Conservation (phyloP, 2,797 vertebrate species). For the Gymnoscopelus microlampas region DNA sequence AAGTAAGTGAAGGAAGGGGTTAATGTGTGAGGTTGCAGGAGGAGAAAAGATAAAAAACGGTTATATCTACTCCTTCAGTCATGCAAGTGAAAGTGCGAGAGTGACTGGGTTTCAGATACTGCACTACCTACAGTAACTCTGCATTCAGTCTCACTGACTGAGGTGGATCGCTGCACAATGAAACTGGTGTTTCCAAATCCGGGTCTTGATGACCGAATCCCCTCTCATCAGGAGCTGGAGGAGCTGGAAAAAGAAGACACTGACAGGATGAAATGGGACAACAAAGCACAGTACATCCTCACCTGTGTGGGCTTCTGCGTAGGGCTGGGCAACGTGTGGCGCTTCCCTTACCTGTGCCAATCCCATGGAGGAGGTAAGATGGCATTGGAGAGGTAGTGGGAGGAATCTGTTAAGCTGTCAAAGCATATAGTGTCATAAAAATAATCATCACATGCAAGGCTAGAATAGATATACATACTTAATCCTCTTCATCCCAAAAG, state of each 20-base stretch:
- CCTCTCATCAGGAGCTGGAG: constrained; percentile 78
- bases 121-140: background rate
- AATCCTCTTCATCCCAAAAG: no score
- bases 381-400: background rate
- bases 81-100: background rate
- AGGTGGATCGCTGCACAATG: constrained; percentile 65
- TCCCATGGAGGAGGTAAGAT: constrained; percentile 87
- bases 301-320: constrained; percentile 88
- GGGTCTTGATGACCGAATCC: constrained; percentile 84
- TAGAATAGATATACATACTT: no score
- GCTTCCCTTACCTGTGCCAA: constrained; percentile 88
- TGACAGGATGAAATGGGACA: constrained; percentile 87
- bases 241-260: constrained; percentile 76
- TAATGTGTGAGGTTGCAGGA: constrained; percentile 34
- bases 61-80: constrained; percentile 21
- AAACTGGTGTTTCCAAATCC: constrained; percentile 84
- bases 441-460: background rate
- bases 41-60: constrained; percentile 34
- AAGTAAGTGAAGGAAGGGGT: background rate
- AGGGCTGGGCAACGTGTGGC: constrained; percentile 88
- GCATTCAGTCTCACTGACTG: background rate
- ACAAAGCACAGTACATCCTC: constrained; percentile 88
- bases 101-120: background rate
- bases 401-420: background rate
- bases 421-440: background rate